Base-by-base conservation (phyloP, 2,113 vertebrate genomes). In the Mionectes macconnelli region DNA sequence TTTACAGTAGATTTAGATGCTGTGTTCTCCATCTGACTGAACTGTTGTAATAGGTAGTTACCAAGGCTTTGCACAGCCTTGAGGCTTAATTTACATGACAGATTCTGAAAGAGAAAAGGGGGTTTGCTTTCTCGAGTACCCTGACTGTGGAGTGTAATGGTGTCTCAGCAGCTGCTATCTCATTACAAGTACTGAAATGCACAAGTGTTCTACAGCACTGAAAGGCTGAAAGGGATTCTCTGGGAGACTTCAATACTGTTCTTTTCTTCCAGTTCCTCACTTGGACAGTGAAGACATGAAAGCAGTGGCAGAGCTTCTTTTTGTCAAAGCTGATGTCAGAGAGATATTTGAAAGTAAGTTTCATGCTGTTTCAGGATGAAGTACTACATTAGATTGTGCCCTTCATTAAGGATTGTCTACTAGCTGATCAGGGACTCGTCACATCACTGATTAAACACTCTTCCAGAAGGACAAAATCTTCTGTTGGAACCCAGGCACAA, bases 271-370 rank as follows among this genome's bases (percentile, higher is more conserved):
- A 87, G 33, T 37, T 90, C 12, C n/a, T 64, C 2, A 2, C 12
- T 68, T 47, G 42, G 47, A 68, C 13, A 84, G 14, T 67, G 53
- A 86, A 55, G 80, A 66, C 15, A 57, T 49, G 55, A 37, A 21
- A 77, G 37, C n/a, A 55, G 44, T 64, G 37, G 18, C 68, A 81
- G 92, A 94, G 20, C 42, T 95, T 91, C 70, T 53, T 53, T 97
- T 95, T 86, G 25, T 69, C 52, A 56, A 93, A 53, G 28, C 44
- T 75, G 75, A 93, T 68, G 44, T 90, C 69, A 90, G 57, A 76
- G 64, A 95, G 80, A 28, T 90, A 31, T 84, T 96, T 96, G 77
- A 76, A 97, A 93, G 59, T 74, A 75, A 92, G 57, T 91, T 57
- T 25, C 6, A 6, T 60, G 70, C 20, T 76, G 49, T 72, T 94